Conservation (phyloP, 2,888 invertebrate genomes). For the Steromphala cineraria region DNA sequence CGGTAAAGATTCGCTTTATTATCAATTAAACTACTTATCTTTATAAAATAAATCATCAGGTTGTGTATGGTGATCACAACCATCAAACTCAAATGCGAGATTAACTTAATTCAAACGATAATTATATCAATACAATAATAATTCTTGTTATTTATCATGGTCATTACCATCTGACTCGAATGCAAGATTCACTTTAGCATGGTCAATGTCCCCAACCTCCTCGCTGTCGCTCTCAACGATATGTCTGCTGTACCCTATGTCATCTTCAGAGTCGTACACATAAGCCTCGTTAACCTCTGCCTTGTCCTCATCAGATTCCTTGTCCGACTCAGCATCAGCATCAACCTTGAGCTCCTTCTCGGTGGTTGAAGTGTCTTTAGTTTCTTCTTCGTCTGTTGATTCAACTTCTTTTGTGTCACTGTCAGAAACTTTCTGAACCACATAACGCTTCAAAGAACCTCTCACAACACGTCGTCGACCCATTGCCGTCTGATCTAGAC, state of each 20-base stretch:
- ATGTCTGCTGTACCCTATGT: background rate
- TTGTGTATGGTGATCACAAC: too few species aligned
- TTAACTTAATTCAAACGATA: too few species aligned
- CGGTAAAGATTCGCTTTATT: too few species aligned
- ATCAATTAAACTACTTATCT: too few species aligned
- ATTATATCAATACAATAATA: too few species aligned
- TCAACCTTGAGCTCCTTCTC: background rate
- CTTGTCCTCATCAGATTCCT: background rate
- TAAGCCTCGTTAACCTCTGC: background rate
- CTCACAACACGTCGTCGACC: too few species aligned
- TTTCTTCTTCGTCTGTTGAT: background rate
- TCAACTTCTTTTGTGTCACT: too few species aligned
- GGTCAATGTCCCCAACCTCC: background rate
- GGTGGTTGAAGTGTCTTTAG: background rate
- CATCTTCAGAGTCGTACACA: slow-evolving; percentile 10
- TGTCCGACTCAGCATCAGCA: background rate
- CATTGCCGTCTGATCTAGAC: too few species aligned
- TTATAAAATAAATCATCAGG: too few species aligned
- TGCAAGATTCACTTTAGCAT: background rate
- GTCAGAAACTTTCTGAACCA: too few species aligned
- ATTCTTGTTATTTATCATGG: background rate
- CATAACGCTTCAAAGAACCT: too few species aligned
- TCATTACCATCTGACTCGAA: background rate
- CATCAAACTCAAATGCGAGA: too few species aligned
- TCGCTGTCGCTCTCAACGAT: background rate